Base-by-base conservation (phyloP, 2,113 vertebrate genomes). In the Loxodonta africana region DNA sequence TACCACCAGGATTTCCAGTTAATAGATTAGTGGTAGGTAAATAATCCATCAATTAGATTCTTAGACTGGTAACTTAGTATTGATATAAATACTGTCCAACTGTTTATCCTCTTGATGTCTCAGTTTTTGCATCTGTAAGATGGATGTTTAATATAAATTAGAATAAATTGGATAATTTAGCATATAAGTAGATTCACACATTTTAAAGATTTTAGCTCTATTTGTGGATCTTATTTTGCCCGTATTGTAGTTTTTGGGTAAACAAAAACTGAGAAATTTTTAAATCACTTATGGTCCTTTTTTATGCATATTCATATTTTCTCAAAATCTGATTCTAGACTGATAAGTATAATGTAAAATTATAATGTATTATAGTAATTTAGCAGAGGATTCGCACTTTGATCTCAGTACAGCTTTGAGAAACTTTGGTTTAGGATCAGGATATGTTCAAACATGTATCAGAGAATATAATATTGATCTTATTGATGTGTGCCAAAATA, bases 181-280 rank as follows among this genome's bases (percentile, higher is more conserved):
- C 46, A 28, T 28, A 48, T 44, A 76, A 90, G 44, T 83, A 28
- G n/a, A 33, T 26, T 78, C 84, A 18, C 2, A 85, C 86, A 57
- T 71, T 4, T 23, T 85, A 90, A 20, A n/a, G n/a, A 80, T 94
- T 37, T 96, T 92, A 87, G 14, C 2, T 95, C 73, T 93, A 14
- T 65, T 88, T 81, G 37, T 60, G 2, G 11, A 28, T 74, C 23
- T 77, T 7, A 33, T 44, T 86, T 26, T 91, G 17, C 2, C 8
- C 18, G 73, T 8, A 44, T 2, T 82, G 8, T n/a, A 41, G 15
- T 53, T 77, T 90, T 93, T 78, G 6, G 37, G 57, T 3, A 81
- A 93, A 91, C 1, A 78, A 74, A 62, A 63, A 48, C 37, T 15
- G 30, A 78, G 8, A 4, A 8, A 44, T 71, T 90, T 57, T 63